phyloP scores from a whole-genome alignment of 2,797 vertebrate genomes.

The Manis pentadactyla region DNA sequence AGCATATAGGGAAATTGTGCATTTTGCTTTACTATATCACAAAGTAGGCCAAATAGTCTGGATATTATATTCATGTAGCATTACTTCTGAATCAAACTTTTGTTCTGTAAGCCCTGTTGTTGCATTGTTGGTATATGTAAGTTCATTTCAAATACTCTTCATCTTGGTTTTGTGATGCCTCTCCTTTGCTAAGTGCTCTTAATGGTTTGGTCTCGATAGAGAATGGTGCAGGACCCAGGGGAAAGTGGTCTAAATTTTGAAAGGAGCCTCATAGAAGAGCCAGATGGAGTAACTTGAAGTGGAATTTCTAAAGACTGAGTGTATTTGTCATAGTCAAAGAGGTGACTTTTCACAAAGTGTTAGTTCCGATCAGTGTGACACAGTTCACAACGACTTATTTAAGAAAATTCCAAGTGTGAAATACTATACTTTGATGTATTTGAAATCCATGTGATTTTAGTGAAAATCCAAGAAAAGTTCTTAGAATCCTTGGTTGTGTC shows the following conservation, averaged over 20 bases:
- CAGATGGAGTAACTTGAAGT: background rate
- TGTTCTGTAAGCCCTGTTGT: background rate
- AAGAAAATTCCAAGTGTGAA: background rate
- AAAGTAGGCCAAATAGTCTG: background rate
- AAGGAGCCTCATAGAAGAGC: conserved; percentile 33
- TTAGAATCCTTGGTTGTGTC: background rate
- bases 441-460: background rate
- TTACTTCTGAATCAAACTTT: background rate
- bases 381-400: background rate
- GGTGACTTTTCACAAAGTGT: background rate
- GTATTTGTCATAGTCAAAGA: background rate
- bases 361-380: conserved; percentile 16
- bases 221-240: background rate
- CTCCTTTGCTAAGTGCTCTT: background rate
- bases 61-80: background rate
- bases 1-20: background rate
- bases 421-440: background rate
- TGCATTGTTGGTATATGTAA: background rate
- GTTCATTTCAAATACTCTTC: background rate
- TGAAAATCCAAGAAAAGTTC: background rate
- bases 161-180: background rate
- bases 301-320: conserved; percentile 7
- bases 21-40: background rate
- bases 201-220: background rate
- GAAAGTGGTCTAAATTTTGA: background rate